Evolutionary conservation across 2,797 vertebrate genomes (phyloP).

Genomic region (Luscinia luscinia): DNA sequence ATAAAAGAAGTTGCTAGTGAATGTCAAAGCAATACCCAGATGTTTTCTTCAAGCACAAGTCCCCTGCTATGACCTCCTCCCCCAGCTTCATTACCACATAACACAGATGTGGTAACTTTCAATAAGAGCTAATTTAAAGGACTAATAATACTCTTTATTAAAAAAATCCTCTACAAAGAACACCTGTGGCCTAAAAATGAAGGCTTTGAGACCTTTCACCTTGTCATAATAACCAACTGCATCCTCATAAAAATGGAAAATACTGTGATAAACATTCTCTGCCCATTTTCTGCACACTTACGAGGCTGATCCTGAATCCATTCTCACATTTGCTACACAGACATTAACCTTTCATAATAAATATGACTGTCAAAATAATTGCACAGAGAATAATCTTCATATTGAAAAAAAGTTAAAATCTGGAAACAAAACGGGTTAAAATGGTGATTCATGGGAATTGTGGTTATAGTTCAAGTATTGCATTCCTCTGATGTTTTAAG

Average conservation of each 20-base stretch:
- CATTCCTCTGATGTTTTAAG: neutral
- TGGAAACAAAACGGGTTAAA: neutral
- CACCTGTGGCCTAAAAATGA: constrained; percentile 70
- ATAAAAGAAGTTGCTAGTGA: constrained; percentile 67
- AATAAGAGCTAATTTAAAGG: constrained; percentile 72
- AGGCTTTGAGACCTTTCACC: constrained; percentile 63
- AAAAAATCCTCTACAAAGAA: constrained; percentile 65
- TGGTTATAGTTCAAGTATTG: neutral
- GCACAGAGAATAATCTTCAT: neutral
- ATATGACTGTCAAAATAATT: neutral
- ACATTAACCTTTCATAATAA: neutral
- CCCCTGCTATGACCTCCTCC: constrained; percentile 48
- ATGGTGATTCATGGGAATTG: neutral
- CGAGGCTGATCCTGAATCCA: neutral
- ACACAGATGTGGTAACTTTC: constrained; percentile 63
- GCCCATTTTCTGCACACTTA: constrained; percentile 23
- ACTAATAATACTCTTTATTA: constrained; percentile 75
- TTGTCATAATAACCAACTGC: constrained; percentile 65
- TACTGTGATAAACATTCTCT: constrained; percentile 55
- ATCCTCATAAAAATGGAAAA: constrained; percentile 72
- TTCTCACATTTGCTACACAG: neutral
- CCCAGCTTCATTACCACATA: constrained; percentile 65
- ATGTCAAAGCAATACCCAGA: constrained; percentile 59
- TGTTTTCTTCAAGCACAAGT: constrained; percentile 65
- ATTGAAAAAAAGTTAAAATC: neutral